Conservation (phyloP, 2,113 vertebrate genomes). For the Bungarus multicinctus region DNA sequence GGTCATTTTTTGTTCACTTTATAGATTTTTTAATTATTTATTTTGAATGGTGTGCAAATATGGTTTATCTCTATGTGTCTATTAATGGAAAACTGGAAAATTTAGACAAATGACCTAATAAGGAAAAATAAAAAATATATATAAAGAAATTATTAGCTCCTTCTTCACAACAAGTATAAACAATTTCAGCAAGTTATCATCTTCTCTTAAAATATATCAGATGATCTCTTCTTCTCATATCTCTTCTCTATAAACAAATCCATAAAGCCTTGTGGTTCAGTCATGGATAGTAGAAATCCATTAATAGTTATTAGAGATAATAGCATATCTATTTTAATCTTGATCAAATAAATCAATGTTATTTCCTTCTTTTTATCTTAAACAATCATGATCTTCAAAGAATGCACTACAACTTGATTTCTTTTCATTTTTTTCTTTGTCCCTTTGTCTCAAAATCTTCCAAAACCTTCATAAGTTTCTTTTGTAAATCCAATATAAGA, state of each 20-base stretch:
- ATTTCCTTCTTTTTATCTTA: background rate
- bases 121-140: background rate
- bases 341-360: background rate
- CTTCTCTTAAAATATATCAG: background rate
- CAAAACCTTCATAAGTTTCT: background rate
- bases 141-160: background rate
- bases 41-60: too few species aligned
- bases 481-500: background rate
- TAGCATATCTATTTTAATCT: background rate
- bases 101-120: background rate
- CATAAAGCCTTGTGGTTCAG: background rate
- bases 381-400: background rate
- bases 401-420: background rate
- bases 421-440: background rate
- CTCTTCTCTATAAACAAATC: background rate
- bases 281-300: background rate
- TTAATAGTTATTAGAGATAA: background rate
- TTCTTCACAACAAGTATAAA: background rate
- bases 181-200: background rate
- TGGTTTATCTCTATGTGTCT: too few species aligned
- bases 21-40: too few species aligned
- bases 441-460: background rate
- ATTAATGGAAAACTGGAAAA: too few species aligned
- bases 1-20: too few species aligned
- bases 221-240: background rate